Evolutionary conservation across 1,140 invertebrate species (phyloP).

Genomic region (Gonioctena quinquepunctata): DNA sequence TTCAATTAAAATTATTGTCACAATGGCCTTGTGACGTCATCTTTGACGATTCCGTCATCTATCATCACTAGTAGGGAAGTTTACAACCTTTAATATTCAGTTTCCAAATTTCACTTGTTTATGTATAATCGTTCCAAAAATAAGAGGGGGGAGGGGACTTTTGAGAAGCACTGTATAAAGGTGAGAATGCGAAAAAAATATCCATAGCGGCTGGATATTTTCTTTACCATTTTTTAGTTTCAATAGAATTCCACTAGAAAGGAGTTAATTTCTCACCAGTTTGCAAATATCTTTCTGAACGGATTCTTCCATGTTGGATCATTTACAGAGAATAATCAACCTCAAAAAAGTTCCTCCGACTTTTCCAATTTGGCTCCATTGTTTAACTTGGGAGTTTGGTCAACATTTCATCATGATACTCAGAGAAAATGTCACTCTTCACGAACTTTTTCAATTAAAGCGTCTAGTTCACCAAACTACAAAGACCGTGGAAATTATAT

Average conservation of each 20-base stretch:
- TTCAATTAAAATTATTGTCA: too few relatives aligned
- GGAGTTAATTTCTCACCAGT: background rate
- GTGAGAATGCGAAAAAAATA: too few relatives aligned
- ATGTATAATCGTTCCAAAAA: too few relatives aligned
- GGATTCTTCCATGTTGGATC: background rate
- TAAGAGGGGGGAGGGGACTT: too few relatives aligned
- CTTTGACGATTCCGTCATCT: too few relatives aligned
- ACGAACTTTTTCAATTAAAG: conserved; percentile 8
- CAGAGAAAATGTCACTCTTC: conserved; percentile 12
- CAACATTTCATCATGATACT: conserved; percentile 6
- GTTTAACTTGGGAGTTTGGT: conserved; percentile 12
- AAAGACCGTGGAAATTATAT: background rate
- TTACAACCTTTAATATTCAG: too few relatives aligned
- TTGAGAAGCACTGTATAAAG: too few relatives aligned
- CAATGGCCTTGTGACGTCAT: too few relatives aligned
- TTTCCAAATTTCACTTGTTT: too few relatives aligned
- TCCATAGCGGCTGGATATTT: background rate
- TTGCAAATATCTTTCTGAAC: background rate
- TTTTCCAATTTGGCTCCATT: conserved; percentile 10
- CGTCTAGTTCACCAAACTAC: background rate
- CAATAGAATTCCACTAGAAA: background rate
- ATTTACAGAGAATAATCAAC: conserved; percentile 11
- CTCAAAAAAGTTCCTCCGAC: background rate
- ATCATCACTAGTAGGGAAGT: too few relatives aligned
- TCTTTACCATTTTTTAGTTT: background rate